Conservation (phyloP, 2,113 vertebrate species). For the Cranoglanis bouderius region DNA sequence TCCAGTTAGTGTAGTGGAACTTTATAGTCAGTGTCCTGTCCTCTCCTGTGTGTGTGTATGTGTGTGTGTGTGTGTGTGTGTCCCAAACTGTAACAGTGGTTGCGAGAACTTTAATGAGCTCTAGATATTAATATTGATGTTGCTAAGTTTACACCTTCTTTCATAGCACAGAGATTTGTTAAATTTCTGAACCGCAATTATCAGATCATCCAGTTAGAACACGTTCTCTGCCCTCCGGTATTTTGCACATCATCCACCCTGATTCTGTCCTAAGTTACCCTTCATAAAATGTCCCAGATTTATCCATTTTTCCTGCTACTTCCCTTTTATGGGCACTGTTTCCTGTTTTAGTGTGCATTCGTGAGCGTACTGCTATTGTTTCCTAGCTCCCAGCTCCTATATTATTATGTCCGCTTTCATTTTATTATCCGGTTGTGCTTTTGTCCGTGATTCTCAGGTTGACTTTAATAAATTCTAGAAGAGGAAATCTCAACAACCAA, state of each 20-base stretch:
- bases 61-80: constrained; percentile 15
- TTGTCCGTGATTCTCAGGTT: no score
- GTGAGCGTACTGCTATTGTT: background rate
- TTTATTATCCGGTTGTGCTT: no score
- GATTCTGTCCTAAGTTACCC: background rate
- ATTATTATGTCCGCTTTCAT: background rate
- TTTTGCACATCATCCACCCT: background rate
- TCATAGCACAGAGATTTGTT: no score
- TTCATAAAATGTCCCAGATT: background rate
- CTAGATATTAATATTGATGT: background rate
- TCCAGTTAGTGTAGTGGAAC: background rate
- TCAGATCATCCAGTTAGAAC: no score
- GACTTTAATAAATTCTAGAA: no score
- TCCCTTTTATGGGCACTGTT: background rate
- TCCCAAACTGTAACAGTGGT: no score
- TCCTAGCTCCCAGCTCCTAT: background rate
- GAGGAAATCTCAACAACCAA: no score
- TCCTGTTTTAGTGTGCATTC: background rate
- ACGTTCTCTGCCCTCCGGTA: background rate
- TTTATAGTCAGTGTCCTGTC: background rate
- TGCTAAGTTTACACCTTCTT: background rate
- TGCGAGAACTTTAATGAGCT: background rate
- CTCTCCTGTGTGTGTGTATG: background rate
- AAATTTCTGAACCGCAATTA: no score
- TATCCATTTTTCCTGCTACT: background rate